These are phyloP conservation scores for Trichonephila clavipes DNA, from an alignment of 1,140 invertebrate species.

Conservation along the genomic window DNA sequence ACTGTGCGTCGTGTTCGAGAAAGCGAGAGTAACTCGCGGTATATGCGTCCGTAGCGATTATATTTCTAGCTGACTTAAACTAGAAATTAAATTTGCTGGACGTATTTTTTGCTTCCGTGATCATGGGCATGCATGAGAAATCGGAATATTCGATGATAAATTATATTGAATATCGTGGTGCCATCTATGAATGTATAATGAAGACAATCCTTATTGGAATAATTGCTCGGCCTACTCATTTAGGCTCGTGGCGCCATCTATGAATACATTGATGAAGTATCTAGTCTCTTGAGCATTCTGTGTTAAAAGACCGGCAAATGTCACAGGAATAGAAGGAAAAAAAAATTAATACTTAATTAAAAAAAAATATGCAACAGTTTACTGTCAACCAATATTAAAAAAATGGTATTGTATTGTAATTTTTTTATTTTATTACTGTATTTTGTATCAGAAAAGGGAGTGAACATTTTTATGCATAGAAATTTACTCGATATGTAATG, in stretches of 20 bases:
- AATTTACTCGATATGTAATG: too few relatives aligned
- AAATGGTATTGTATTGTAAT: too few relatives aligned
- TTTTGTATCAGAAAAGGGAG: too few relatives aligned
- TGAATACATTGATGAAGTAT: background rate
- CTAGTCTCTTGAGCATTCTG: too few relatives aligned
- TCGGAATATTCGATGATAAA: background rate
- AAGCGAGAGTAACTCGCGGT: constrained; percentile 1
- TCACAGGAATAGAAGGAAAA: too few relatives aligned
- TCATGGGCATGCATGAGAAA: background rate
- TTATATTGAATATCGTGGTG: background rate
- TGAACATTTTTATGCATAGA: too few relatives aligned
- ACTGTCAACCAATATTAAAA: too few relatives aligned
- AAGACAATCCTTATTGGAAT: background rate
- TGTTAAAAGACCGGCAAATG: too few relatives aligned
- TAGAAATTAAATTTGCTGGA: constrained; percentile 15
- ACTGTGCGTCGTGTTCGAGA: background rate
- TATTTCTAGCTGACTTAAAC: background rate
- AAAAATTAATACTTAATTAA: too few relatives aligned
- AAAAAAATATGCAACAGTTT: too few relatives aligned
- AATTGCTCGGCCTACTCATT: background rate
- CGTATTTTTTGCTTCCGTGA: background rate
- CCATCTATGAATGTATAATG: background rate
- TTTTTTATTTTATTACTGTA: too few relatives aligned
- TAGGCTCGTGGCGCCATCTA: background rate
- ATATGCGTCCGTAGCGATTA: background rate